These are phyloP conservation scores for Pholis gunnellus DNA, from an alignment of 2,113 vertebrate species.

Conservation along the genomic window DNA sequence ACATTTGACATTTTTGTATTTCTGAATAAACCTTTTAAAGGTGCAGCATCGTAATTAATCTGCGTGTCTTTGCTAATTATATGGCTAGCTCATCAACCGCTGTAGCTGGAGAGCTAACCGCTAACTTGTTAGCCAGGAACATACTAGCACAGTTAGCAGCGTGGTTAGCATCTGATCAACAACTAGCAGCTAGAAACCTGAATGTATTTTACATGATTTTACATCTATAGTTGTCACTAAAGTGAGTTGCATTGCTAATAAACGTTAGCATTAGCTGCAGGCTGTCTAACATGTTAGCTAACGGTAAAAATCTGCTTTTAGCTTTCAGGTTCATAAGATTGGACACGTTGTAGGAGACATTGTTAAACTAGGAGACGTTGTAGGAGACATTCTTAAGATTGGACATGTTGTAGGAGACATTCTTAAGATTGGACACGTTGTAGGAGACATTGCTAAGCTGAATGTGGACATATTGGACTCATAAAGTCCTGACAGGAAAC, in stretches of 20 bases:
- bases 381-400: neutral
- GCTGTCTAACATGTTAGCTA: neutral
- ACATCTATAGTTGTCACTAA: neutral
- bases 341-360: neutral
- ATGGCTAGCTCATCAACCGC: neutral
- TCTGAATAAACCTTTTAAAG: neutral
- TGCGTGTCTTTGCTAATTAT: neutral
- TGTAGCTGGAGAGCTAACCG: neutral
- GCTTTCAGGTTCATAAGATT: neutral
- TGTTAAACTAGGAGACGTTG: neutral
- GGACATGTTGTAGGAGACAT: neutral
- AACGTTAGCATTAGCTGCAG: neutral
- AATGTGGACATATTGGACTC: too few relatives aligned
- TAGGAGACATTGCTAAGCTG: too few relatives aligned
- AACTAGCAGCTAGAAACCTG: neutral
- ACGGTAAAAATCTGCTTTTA: neutral
- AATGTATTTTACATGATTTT: too few relatives aligned
- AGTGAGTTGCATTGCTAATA: neutral
- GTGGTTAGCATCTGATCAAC: neutral
- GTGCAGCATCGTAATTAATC: neutral
- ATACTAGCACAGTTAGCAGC: neutral
- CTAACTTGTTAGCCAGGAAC: neutral
- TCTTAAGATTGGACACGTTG: neutral
- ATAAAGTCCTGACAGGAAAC: too few relatives aligned
- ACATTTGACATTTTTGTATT: neutral